Base-by-base conservation (phyloP, 2,888 invertebrate genomes). In the Ornithoptera priamus region DNA sequence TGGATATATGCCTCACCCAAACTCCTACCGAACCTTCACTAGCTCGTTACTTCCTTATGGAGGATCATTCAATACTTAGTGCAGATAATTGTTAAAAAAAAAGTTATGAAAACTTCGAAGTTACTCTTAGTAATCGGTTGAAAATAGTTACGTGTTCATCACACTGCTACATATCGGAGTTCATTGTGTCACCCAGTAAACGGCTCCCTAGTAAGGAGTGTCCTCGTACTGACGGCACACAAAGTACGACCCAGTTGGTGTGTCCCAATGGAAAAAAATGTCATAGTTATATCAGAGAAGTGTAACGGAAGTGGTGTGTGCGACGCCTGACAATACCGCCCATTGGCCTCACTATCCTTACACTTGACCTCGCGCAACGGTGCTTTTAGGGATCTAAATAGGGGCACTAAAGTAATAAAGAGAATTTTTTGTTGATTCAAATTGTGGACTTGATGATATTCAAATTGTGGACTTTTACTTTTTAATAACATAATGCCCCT, bases 231-330 rank as follows among this genome's bases (percentile, higher is more conserved):
- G 62, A 72, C 75, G 79, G 63, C 78, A 79, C 80, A 83, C 79
- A 78, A 77, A 76, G 74, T 70, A 71, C 76, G 83, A 67, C 80
- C 85, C 75, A 86, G 81, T 79, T 85, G 22, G 63, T 30, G 53
- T 53, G 83, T 86, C 88, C 89, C 89, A 74, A 85, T 89, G 90
- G 90, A 88, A 85, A 90, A 90, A 84, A 90, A 85, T 91, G 90
- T 91, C 90, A 89, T 89, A 86, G 85, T 88, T 88, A 87, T 87
- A 88, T 86, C 87, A 87, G 88, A 85, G 77, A 79, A 90, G 88
- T 90, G 85, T 90, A 90, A 90, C 92, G 91, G 91, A 91, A 89
- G 87, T 78, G 77, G 72, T 73, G 80, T 84, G 86, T 85, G 87
- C 82, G 80, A 75, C 72, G 86, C 80, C 77, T 86, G 72, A 77